A percentile compares a stretch with the other conserved stretches of the same genome.
These are phyloP conservation scores for Sebastolobus altivelis DNA, from an alignment of 2,797 vertebrate species.

Conservation along the genomic window DNA sequence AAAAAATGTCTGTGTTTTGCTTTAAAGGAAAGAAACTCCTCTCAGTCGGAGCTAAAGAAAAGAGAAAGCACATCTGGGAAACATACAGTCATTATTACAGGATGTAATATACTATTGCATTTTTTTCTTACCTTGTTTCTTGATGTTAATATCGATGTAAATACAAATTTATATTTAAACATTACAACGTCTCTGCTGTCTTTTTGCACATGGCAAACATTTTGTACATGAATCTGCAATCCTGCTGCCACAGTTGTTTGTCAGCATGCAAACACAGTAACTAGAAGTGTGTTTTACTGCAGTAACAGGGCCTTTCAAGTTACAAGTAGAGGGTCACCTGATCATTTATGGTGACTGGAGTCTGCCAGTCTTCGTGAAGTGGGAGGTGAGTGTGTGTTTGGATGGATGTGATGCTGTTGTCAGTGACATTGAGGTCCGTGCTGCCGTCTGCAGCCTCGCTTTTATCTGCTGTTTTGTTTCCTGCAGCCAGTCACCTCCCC, in stretches of 20 bases:
- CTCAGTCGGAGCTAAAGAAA: constrained; percentile 66
- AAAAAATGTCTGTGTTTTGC: constrained; percentile 59
- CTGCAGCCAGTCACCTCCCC: constrained; percentile 21
- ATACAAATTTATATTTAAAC: constrained; percentile 98
- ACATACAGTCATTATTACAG: constrained; percentile 82
- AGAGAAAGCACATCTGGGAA: constrained; percentile 73
- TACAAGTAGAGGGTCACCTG: neutral
- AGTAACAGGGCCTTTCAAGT: neutral
- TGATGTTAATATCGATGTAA: constrained; percentile 94
- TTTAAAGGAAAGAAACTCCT: constrained; percentile 61
- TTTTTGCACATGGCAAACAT: constrained; percentile 19
- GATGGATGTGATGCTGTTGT: constrained; percentile 3
- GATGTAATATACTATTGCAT: constrained; percentile 88
- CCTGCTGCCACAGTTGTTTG: neutral
- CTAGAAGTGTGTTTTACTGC: neutral
- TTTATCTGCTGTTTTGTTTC: constrained; percentile 62
- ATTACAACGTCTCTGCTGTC: constrained; percentile 68
- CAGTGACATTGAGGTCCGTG: neutral
- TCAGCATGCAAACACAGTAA: neutral
- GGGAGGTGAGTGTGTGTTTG: constrained; percentile 9
- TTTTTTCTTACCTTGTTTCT: constrained; percentile 88
- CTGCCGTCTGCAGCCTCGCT: constrained; percentile 39
- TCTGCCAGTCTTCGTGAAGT: constrained; percentile 38
- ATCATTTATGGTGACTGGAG: constrained; percentile 23
- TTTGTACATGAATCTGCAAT: neutral